A percentile compares a stretch with the other conserved stretches of the same genome.
phyloP scores from a whole-genome alignment of 2,113 vertebrate genomes.

The Amphiprion percula region DNA sequence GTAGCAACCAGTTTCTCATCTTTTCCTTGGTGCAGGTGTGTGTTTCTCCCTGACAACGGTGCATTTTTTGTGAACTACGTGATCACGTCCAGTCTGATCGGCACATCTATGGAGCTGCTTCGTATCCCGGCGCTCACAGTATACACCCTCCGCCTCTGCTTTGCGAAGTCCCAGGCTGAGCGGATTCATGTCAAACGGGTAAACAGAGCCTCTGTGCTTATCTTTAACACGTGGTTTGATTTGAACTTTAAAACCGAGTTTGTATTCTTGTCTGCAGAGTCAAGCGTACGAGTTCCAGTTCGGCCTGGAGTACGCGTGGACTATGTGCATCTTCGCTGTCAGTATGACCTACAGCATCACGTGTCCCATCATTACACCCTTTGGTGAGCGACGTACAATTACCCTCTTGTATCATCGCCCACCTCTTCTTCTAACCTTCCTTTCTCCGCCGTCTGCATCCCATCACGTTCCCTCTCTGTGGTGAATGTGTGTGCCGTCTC shows the following conservation, averaged over 20 bases:
- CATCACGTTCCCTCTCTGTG: constrained; percentile 4
- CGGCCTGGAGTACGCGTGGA: constrained; percentile 97
- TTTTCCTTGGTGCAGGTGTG: constrained; percentile 85
- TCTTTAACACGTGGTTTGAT: background rate
- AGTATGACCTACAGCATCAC: constrained; percentile 98
- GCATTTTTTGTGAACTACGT: constrained; percentile 98
- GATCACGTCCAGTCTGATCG: constrained; percentile 92
- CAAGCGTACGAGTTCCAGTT: constrained; percentile 97
- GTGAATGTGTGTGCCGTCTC: constrained; percentile 31
- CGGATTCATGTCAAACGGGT: constrained; percentile 94
- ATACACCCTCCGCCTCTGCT: constrained; percentile 91
- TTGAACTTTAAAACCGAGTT: background rate
- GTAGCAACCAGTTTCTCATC: background rate
- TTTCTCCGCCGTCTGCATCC: constrained; percentile 16
- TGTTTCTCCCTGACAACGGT: constrained; percentile 96
- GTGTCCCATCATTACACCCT: constrained; percentile 94
- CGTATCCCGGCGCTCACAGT: constrained; percentile 90
- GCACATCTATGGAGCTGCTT: constrained; percentile 93
- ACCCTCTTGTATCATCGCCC: constrained; percentile 5
- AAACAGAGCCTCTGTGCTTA: background rate
- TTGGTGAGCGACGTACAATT: constrained; percentile 86
- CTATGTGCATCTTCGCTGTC: constrained; percentile 94
- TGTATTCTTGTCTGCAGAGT: constrained; percentile 81
- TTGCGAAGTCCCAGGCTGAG: constrained; percentile 93
- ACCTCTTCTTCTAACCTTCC: constrained; percentile 17